These are phyloP conservation scores for Galeopsomyia nigrocyanea DNA, from an alignment of 2,888 invertebrate species.

Conservation along the genomic window DNA sequence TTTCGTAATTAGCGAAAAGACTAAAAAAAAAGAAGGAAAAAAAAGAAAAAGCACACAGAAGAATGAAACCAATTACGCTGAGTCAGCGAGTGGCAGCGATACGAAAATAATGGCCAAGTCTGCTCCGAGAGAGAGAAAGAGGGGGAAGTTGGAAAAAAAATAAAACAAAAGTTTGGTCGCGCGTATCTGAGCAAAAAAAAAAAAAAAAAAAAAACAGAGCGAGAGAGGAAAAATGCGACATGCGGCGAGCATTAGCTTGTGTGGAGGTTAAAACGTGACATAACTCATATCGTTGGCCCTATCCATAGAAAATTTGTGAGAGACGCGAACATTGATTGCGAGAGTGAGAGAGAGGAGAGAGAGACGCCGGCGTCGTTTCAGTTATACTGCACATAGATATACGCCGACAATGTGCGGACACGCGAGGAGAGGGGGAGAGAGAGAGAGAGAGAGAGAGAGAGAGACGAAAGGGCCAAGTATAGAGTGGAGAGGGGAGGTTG, in stretches of 20 bases:
- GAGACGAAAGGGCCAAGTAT: slow-evolving; percentile 56
- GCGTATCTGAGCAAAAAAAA: not conserved
- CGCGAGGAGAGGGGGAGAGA: slow-evolving; percentile 50
- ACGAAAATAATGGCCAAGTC: too few species aligned
- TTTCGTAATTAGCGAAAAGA: not conserved
- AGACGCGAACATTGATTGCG: slow-evolving; percentile 66
- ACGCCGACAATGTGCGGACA: not conserved
- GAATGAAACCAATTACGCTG: too few species aligned
- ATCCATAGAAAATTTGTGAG: slow-evolving; percentile 45
- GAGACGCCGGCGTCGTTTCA: slow-evolving; percentile 57
- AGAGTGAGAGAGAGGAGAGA: slow-evolving; percentile 53
- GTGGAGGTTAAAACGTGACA: slow-evolving; percentile 33
- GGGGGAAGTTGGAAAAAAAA: too few species aligned
- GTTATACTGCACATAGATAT: not conserved
- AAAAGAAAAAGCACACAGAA: not conserved
- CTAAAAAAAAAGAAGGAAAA: not conserved
- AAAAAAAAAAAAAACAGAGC: not conserved
- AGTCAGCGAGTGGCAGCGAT: too few species aligned
- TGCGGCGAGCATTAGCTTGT: slow-evolving; percentile 13
- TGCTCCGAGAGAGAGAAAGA: too few species aligned
- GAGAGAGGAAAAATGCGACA: not conserved
- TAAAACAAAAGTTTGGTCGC: too few species aligned
- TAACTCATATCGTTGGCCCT: slow-evolving; percentile 26
- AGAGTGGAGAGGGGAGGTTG: slow-evolving; percentile 64
- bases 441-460: slow-evolving; percentile 51